Conservation (phyloP, 2,797 vertebrate species). For the Halcyon leucocephala region DNA sequence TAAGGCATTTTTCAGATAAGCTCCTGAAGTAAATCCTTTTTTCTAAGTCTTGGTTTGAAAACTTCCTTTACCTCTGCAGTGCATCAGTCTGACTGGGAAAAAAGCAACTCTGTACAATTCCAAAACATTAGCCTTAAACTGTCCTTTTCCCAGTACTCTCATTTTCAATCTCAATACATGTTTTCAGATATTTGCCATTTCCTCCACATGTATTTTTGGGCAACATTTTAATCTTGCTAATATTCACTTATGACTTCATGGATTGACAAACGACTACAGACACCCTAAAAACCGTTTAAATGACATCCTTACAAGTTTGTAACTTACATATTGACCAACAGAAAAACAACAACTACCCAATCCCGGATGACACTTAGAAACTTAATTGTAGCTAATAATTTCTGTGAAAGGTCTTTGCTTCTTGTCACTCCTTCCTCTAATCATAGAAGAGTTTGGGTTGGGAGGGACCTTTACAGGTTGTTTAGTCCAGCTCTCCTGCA, state of each 20-base stretch:
- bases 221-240: not conserved
- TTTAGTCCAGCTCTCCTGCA: too few species aligned
- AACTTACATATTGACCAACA: not conserved
- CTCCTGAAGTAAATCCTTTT: not conserved
- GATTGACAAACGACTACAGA: not conserved
- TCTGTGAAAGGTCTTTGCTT: not conserved
- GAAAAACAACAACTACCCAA: not conserved
- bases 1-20: not conserved
- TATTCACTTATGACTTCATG: not conserved
- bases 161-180: not conserved
- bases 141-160: not conserved
- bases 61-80: not conserved
- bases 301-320: not conserved
- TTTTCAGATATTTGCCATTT: not conserved
- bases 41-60: not conserved
- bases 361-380: not conserved
- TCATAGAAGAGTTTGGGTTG: too few species aligned
- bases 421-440: not conserved
- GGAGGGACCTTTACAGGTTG: too few species aligned
- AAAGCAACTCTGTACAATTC: fast-evolving
- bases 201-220: not conserved
- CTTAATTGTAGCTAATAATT: not conserved
- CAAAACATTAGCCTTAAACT: not conserved
- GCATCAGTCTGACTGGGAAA: not conserved
- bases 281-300: not conserved